A percentile compares a stretch with the other conserved stretches of the same genome.
Evolutionary conservation across 2,888 invertebrate species (phyloP).

Genomic region (Lepidochitona cinerea): DNA sequence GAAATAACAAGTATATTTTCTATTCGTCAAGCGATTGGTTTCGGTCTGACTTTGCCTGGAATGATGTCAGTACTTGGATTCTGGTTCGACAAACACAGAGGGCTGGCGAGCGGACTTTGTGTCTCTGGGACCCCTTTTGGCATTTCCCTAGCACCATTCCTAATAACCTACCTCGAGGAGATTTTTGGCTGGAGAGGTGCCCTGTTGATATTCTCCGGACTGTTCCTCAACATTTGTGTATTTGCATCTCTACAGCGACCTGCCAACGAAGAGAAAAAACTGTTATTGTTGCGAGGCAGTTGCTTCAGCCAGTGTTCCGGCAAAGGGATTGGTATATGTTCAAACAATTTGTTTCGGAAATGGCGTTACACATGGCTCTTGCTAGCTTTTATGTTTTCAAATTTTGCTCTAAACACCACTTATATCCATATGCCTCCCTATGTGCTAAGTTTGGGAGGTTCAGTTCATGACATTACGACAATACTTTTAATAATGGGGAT

Average conservation of each 20-base stretch:
- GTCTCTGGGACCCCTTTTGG: not conserved
- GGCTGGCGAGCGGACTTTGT: not conserved
- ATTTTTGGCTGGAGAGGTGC: not conserved
- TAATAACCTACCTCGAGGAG: not conserved
- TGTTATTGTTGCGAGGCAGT: not conserved
- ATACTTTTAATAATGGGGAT: not conserved
- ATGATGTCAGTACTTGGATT: not conserved
- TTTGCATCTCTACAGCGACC: not conserved
- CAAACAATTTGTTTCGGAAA: not conserved
- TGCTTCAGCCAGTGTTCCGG: not conserved
- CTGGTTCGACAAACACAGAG: not conserved
- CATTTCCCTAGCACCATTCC: not conserved
- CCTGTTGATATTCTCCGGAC: not conserved
- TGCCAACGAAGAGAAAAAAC: not conserved
- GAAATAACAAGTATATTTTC: no score
- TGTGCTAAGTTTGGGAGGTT: not conserved
- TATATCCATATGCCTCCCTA: not conserved
- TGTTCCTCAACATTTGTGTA: not conserved
- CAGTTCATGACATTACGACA: not conserved
- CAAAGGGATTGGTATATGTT: not conserved
- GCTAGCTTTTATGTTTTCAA: not conserved
- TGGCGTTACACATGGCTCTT: not conserved
- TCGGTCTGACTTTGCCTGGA: not conserved
- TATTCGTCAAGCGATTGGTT: no score
- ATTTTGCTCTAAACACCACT: not conserved